Percentiles rank a stretch among this genome's conserved stretches.
phyloP scores from a whole-genome alignment of 2,797 vertebrate genomes.

The Staurois parvus region DNA sequence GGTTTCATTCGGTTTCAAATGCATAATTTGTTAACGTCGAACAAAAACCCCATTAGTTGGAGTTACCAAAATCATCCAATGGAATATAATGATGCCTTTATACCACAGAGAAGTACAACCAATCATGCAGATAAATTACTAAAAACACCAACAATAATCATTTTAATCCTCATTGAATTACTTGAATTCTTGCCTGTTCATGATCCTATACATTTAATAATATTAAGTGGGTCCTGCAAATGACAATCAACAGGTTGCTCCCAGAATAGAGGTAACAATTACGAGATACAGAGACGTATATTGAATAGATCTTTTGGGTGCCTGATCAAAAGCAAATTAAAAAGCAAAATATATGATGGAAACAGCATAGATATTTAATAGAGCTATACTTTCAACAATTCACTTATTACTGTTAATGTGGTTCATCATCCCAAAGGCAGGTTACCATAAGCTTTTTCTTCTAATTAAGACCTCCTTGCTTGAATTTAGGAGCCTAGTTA shows the following conservation, averaged over 20 bases:
- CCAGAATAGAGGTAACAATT: background rate
- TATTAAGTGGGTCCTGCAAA: too few relatives aligned
- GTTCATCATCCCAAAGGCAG: too few relatives aligned
- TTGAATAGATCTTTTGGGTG: background rate
- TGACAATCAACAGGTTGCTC: background rate
- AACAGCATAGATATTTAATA: background rate
- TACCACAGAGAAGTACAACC: background rate
- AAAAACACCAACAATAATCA: background rate
- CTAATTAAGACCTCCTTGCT: too few relatives aligned
- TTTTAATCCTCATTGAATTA: background rate
- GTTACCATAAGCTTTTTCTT: too few relatives aligned
- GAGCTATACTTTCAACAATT: background rate
- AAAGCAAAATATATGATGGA: background rate
- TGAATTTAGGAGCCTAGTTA: too few relatives aligned
- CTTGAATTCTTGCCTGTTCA: too few relatives aligned
- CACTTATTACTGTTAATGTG: too few relatives aligned
- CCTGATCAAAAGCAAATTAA: background rate
- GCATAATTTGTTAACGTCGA: background rate
- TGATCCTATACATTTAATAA: too few relatives aligned
- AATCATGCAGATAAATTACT: background rate
- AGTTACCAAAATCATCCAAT: background rate
- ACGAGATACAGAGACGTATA: too few relatives aligned
- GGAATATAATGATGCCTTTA: background rate
- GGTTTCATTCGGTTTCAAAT: too few relatives aligned
- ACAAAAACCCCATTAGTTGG: too few relatives aligned